phyloP scores from a whole-genome alignment of 2,888 invertebrate species.

The Camponotus fellah region DNA sequence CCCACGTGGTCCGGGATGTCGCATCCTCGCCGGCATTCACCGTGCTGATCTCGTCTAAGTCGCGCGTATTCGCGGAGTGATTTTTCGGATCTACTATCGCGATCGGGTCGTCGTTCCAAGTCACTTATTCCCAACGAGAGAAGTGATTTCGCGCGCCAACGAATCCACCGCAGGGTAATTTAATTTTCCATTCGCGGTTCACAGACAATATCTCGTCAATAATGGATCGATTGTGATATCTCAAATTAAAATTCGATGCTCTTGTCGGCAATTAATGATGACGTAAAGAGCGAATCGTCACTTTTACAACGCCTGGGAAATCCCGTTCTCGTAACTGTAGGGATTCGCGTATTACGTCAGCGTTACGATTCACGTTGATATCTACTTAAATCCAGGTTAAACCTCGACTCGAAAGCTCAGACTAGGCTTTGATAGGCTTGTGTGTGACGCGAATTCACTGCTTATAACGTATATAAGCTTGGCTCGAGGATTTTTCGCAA shows the following conservation, averaged over 20 bases:
- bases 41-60: conserved; percentile 77
- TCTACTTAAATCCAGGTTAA: conserved; percentile 58
- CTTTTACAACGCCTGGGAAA: conserved; percentile 4
- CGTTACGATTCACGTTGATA: conserved; percentile 56
- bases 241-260: not conserved
- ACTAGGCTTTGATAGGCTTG: conserved; percentile 2
- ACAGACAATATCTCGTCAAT: not conserved
- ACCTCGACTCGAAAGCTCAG: conserved; percentile 33
- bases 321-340: not conserved
- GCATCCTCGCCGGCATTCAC: conserved; percentile 76
- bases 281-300: not conserved
- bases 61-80: conserved; percentile 62
- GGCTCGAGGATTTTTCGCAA: conserved; percentile 2
- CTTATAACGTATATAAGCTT: conserved; percentile 30
- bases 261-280: not conserved
- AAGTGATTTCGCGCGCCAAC: conserved; percentile 28
- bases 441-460: conserved; percentile 27
- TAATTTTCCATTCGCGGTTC: not conserved
- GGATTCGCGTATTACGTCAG: conserved; percentile 59
- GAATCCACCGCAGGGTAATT: not conserved
- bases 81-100: conserved; percentile 55
- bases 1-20: conserved; percentile 80
- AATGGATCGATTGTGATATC: not conserved
- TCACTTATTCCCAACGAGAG: not conserved
- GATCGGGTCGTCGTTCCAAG: not conserved